Percentiles rank a stretch among this genome's conserved stretches.
These are phyloP conservation scores for Protobothrops flavoviridis DNA, from an alignment of 2,113 vertebrate species.

Conservation along the genomic window DNA sequence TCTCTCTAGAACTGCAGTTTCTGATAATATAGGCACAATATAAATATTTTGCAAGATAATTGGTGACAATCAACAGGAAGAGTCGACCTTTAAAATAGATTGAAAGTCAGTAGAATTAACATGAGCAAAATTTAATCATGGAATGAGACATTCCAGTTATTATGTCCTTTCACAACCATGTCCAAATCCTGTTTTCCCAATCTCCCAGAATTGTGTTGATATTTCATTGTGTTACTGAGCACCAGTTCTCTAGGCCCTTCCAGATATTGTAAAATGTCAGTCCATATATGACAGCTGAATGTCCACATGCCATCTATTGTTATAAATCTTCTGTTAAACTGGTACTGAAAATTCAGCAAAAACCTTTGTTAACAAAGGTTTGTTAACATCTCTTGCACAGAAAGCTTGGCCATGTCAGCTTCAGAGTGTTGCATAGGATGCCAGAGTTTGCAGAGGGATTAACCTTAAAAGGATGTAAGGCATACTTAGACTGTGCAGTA, in stretches of 20 bases:
- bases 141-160: background rate
- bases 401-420: too few relatives aligned
- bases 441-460: too few relatives aligned
- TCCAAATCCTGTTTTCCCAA: background rate
- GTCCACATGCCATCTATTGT: background rate
- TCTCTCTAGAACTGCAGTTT: background rate
- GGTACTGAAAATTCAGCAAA: constrained; percentile 12
- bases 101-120: background rate
- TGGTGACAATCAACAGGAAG: background rate
- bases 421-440: too few relatives aligned
- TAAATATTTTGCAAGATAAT: background rate
- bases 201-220: background rate
- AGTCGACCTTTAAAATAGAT: background rate
- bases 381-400: background rate
- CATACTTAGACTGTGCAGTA: too few relatives aligned
- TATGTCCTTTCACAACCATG: background rate
- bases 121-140: background rate
- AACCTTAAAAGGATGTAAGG: too few relatives aligned
- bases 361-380: background rate
- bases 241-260: background rate
- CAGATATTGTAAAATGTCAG: constrained; percentile 1
- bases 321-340: constrained; percentile 25
- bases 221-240: background rate
- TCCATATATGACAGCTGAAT: constrained; percentile 15
- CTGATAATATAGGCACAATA: background rate